Base-by-base conservation (phyloP, 2,888 invertebrate genomes). In the Nephrotoma appendiculata region DNA sequence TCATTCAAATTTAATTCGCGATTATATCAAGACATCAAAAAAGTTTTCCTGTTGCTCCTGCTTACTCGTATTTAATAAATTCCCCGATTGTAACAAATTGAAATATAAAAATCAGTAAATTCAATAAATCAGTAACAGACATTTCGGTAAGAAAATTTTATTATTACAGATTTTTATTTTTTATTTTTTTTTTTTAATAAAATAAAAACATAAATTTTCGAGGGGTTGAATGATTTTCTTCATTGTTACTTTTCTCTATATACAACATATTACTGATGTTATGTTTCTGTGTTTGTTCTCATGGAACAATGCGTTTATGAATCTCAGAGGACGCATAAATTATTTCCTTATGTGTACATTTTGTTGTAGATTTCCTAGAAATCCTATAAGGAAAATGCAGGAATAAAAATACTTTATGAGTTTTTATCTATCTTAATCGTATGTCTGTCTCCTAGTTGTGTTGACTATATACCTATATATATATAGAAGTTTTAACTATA, bases 231-330 rank as follows among this genome's bases (percentile, higher is more conserved):
- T 84, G 84, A 84, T 84, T 84, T 84, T 84, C 84, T 84, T 83
- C 83, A 41, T 83, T 42, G 41, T 83, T 42, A 42, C 43, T 84
- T 84, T 84, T 84, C 43, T 84, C 42, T 84, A 12, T n/a, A 48
- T 84, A 15, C 11, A 9, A 19, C 19, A 52, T 71, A 31, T 71
- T 71, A 71, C 84, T 42, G n/a, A 42, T 41, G 84, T 84, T 84
- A 84, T 84, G 1, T 84, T 84, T 84, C 42, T 52, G 41, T 86
- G 86, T 41, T 57, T 86, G 86, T 42, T 86, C 52, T 52, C 42
- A 86, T 86, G 86, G 86, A 86, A 86, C 86, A 86, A 52, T 86
- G 86, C 86, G 86, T 86, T 86, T 86, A 57, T 86, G 57, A 86
- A 86, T 86, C 86, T 86, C 86, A 41, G 57, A 86, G 86, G 86